phyloP scores from a whole-genome alignment of 2,888 invertebrate species.

The Tiliacea aurago region DNA sequence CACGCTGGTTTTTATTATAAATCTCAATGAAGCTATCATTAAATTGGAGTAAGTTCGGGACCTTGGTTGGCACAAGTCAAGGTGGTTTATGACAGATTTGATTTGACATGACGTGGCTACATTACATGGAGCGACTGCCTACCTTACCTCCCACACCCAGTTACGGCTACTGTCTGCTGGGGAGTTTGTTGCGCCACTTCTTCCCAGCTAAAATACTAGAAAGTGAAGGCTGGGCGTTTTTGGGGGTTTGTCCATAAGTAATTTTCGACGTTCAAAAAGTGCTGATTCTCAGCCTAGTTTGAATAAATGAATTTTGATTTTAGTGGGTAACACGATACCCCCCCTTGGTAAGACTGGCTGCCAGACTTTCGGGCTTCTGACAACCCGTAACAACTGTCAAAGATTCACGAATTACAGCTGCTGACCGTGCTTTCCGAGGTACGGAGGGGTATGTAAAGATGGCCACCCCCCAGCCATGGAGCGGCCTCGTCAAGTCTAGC shows the following conservation, averaged over 20 bases:
- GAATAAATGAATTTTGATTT: no score
- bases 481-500: neutral
- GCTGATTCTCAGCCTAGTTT: no score
- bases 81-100: neutral
- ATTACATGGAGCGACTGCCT: neutral
- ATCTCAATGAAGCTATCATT: constrained; percentile 49
- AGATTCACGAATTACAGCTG: neutral
- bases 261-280: no score
- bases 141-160: no score
- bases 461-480: neutral
- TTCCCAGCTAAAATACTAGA: no score
- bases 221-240: no score
- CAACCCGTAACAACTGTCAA: neutral
- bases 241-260: no score
- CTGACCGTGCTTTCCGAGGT: neutral
- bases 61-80: constrained; percentile 33
- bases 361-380: no score
- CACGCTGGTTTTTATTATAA: constrained; percentile 55
- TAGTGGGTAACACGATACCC: neutral
- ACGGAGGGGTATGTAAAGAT: neutral
- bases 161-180: no score
- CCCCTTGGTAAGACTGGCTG: neutral
- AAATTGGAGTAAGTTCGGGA: constrained; percentile 42
- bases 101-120: neutral
- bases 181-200: no score